phyloP scores from a whole-genome alignment of 2,113 vertebrate genomes.

The Pluvialis apricaria region DNA sequence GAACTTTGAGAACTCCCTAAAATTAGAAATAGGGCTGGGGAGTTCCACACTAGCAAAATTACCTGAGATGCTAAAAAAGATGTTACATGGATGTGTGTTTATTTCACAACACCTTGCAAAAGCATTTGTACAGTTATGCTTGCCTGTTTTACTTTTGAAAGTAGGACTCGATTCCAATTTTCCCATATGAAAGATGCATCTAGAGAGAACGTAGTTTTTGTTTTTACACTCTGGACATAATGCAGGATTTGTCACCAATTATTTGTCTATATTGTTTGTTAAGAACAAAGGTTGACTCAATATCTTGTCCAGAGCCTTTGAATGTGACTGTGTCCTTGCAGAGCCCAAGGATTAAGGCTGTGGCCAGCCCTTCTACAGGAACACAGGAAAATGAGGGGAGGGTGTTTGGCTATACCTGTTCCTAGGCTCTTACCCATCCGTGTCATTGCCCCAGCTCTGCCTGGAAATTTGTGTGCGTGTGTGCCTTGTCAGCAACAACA shows the following conservation, averaged over 20 bases:
- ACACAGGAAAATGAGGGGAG: not conserved
- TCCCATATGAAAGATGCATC: not conserved
- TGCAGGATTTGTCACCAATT: not conserved
- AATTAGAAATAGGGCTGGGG: not conserved
- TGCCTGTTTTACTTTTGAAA: not conserved
- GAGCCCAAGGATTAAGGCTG: not conserved
- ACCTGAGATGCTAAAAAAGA: slow-evolving; percentile 18
- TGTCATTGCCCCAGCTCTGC: not conserved
- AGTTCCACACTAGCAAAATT: slow-evolving; percentile 34
- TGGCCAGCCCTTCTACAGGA: not conserved
- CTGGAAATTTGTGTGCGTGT: not conserved
- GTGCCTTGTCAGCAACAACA: not conserved
- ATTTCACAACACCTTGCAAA: not conserved
- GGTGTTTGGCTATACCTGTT: not conserved
- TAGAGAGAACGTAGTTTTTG: not conserved
- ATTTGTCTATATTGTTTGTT: not conserved
- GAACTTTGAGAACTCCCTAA: slow-evolving; percentile 20
- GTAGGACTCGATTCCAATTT: not conserved
- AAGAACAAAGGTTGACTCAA: not conserved
- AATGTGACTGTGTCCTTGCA: not conserved
- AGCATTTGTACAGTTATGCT: not conserved
- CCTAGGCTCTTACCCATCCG: not conserved
- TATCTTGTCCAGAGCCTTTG: not conserved
- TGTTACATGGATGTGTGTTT: not conserved
- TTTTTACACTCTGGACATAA: not conserved